Conservation (phyloP, 2,113 vertebrate genomes). For the Chaenogobius annularis region DNA sequence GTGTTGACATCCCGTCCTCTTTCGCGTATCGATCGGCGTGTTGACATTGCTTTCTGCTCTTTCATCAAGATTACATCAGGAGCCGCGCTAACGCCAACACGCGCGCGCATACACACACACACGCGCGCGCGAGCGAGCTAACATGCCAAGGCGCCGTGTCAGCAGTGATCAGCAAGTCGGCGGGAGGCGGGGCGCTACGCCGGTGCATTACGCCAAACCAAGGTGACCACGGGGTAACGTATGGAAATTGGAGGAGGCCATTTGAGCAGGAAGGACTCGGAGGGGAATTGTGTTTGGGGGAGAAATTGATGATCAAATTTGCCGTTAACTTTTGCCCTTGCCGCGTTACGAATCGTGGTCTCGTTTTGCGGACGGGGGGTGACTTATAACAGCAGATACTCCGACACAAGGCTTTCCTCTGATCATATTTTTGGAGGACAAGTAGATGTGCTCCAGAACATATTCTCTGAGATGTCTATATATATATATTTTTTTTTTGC, state of each 20-base stretch:
- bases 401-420: background rate
- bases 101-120: background rate
- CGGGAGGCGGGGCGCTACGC: background rate
- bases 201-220: background rate
- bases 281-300: background rate
- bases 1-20: constrained; percentile 10
- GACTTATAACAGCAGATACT: background rate
- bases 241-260: background rate
- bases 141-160: background rate
- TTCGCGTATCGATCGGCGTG: constrained; percentile 38
- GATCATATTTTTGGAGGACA: background rate
- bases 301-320: background rate
- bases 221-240: constrained; percentile 1
- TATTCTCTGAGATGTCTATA: too few relatives aligned
- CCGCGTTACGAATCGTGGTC: background rate
- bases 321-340: constrained; percentile 1
- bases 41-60: constrained; percentile 41
- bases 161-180: constrained; percentile 4
- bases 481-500: too few relatives aligned
- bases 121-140: background rate
- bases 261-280: background rate
- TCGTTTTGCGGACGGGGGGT: background rate
- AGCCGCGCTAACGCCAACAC: constrained; percentile 14
- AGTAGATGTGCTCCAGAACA: background rate
- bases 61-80: constrained; percentile 57